phyloP scores from a whole-genome alignment of 2,888 invertebrate species.

The Sinhomidia bicolor region DNA sequence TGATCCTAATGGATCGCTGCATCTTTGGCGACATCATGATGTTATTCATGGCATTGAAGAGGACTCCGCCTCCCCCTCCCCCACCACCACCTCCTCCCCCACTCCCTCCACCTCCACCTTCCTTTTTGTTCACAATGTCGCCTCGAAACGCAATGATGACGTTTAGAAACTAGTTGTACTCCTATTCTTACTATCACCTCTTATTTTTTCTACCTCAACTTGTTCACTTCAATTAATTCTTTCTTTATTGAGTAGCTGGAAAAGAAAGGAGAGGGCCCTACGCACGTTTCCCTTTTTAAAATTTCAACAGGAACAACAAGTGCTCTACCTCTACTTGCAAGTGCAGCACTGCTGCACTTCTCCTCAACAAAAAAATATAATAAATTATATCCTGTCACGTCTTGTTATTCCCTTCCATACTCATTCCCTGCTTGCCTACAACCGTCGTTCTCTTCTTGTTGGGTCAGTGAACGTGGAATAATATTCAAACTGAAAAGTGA shows the following conservation, averaged over 20 bases:
- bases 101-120: constrained; percentile 46
- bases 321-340: background rate
- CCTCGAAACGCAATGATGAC: constrained; percentile 62
- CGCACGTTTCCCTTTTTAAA: background rate
- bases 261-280: background rate
- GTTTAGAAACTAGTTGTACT: constrained; percentile 17
- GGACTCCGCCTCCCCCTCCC: constrained; percentile 58
- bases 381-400: background rate
- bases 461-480: background rate
- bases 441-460: background rate
- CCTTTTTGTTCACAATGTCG: constrained; percentile 55
- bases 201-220: background rate
- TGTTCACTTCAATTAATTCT: background rate
- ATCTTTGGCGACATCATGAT: constrained; percentile 91
- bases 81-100: constrained; percentile 56
- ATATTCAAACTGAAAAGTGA: background rate
- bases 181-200: background rate
- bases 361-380: background rate
- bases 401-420: background rate
- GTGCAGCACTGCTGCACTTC: background rate
- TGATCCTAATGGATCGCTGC: constrained; percentile 92
- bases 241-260: background rate
- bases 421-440: background rate
- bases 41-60: constrained; percentile 73
- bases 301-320: background rate